Percentiles rank a stretch among this genome's conserved stretches.
Evolutionary conservation across 2,888 invertebrate species (phyloP).

Genomic region (Timema podura): DNA sequence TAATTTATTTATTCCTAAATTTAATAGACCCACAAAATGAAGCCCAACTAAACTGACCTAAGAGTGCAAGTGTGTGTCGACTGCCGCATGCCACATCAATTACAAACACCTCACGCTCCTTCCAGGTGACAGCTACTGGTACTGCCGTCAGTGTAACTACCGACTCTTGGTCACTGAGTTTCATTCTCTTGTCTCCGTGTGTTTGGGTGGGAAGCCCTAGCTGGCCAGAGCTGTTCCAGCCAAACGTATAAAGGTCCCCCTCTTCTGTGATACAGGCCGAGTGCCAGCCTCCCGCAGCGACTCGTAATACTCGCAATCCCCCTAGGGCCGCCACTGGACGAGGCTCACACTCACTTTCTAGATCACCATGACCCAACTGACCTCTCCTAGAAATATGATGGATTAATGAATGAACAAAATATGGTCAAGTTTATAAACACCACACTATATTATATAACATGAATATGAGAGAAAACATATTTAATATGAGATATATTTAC

Average conservation of each 20-base stretch:
- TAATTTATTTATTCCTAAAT: not conserved
- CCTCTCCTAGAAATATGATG: conserved; percentile 61
- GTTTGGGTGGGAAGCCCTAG: conserved; percentile 52
- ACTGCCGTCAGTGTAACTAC: conserved; percentile 46
- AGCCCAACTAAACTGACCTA: conserved; percentile 47
- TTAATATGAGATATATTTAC: too few species aligned
- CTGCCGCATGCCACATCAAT: conserved; percentile 66
- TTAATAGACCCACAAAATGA: not conserved
- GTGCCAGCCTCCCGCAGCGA: conserved; percentile 86
- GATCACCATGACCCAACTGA: conserved; percentile 77
- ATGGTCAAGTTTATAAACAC: too few species aligned
- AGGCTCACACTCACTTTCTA: conserved; percentile 62
- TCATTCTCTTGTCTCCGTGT: conserved; percentile 28
- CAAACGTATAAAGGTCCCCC: conserved; percentile 87
- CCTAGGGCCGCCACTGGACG: conserved; percentile 66
- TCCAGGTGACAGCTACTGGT: conserved; percentile 49
- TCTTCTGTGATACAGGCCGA: conserved; percentile 69
- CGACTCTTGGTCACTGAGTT: conserved; percentile 38
- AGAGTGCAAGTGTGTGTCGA: conserved; percentile 65
- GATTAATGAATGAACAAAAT: too few species aligned
- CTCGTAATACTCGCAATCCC: conserved; percentile 65
- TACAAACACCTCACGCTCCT: conserved; percentile 39
- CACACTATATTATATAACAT: too few species aligned
- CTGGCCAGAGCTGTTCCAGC: conserved; percentile 86
- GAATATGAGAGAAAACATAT: too few species aligned